phyloP scores from a whole-genome alignment of 2,113 vertebrate species.

The Alethe diademata region DNA sequence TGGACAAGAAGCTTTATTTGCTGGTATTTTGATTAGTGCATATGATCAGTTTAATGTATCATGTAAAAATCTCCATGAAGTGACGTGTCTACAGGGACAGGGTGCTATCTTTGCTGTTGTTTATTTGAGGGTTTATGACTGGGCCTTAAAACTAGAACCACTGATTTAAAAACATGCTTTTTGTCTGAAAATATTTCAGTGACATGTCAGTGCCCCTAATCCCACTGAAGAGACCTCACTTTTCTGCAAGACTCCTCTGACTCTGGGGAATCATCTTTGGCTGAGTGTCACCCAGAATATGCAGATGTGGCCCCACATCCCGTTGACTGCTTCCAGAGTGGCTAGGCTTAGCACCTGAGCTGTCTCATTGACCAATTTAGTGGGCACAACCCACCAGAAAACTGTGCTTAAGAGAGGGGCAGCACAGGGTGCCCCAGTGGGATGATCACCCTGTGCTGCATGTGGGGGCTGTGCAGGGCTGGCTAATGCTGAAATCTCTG shows the following conservation, averaged over 20 bases:
- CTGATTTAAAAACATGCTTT: neutral
- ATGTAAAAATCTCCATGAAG: neutral
- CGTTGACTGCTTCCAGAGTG: neutral
- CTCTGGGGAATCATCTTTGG: neutral
- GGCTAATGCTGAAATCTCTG: neutral
- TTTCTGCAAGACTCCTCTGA: neutral
- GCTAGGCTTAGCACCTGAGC: neutral
- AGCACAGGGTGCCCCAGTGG: accelerated
- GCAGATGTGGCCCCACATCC: neutral
- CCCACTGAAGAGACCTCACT: neutral
- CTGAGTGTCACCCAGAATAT: neutral
- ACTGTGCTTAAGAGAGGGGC: neutral
- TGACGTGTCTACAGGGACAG: neutral
- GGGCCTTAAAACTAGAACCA: neutral
- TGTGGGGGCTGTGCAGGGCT: neutral
- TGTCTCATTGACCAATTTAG: neutral
- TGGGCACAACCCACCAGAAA: neutral
- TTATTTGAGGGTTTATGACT: neutral
- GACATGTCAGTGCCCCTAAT: neutral
- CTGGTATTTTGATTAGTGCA: neutral
- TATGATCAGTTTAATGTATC: neutral
- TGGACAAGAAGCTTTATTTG: neutral
- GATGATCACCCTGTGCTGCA: accelerated
- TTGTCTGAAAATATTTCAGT: neutral
- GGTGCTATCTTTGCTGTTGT: neutral